These are phyloP conservation scores for Whitmania pigra DNA, from an alignment of 1,140 invertebrate genomes.

Conservation along the genomic window DNA sequence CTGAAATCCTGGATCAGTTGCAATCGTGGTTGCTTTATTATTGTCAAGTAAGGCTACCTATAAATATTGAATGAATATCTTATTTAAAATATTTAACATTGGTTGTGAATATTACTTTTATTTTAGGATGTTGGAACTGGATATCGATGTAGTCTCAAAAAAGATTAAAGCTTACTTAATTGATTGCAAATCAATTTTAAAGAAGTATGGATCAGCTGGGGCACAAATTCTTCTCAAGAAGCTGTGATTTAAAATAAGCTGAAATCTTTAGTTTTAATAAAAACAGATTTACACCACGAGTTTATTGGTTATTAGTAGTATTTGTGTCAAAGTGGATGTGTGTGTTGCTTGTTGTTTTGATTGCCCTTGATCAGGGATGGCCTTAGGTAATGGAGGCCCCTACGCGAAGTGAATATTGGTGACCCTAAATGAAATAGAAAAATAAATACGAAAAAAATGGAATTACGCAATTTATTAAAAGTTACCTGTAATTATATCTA, in stretches of 20 bases:
- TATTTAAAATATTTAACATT: neutral
- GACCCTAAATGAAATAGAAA: no score
- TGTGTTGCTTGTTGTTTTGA: no score
- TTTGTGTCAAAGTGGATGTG: no score
- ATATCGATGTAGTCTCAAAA: neutral
- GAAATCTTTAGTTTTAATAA: no score
- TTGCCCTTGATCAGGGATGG: no score
- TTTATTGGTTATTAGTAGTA: no score
- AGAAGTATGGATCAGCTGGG: neutral
- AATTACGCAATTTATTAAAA: no score
- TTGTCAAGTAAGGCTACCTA: slow-evolving; percentile 33
- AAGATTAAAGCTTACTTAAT: neutral
- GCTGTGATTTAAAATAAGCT: neutral
- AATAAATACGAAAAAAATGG: no score
- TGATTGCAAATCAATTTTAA: neutral
- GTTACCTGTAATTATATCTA: no score
- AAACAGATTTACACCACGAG: no score
- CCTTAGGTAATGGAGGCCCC: no score
- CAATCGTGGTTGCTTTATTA: slow-evolving; percentile 41
- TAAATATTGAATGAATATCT: neutral
- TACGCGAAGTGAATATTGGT: no score
- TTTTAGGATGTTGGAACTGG: neutral
- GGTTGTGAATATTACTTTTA: neutral
- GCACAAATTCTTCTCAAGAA: slow-evolving; percentile 6
- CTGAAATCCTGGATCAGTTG: slow-evolving; percentile 40